Conservation (phyloP, 2,888 invertebrate species). For the Priapulus caudatus region DNA sequence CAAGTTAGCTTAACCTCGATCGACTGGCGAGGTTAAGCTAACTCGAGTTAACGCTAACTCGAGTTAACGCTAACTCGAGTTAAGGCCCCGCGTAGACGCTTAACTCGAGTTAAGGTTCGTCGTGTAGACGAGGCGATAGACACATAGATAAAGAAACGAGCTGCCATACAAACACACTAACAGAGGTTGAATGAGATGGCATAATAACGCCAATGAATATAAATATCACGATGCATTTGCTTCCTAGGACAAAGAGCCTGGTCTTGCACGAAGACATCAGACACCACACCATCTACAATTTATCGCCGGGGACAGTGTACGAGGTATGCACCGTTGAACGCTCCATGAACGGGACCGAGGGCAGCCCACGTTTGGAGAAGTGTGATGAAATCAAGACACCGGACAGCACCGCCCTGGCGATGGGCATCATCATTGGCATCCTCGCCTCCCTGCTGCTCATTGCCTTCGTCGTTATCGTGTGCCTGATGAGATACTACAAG, state of each 20-base stretch:
- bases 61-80: too few relatives aligned
- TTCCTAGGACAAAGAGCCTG: background rate
- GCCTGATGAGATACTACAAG: background rate
- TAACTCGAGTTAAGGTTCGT: too few relatives aligned
- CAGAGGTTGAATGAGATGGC: too few relatives aligned
- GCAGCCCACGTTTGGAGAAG: slow-evolving; percentile 3
- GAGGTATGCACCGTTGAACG: background rate
- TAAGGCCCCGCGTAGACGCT: too few relatives aligned
- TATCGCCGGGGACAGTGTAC: background rate
- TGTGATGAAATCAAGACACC: background rate
- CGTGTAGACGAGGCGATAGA: too few relatives aligned
- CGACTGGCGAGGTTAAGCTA: too few relatives aligned
- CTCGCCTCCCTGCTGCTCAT: background rate
- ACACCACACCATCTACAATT: background rate
- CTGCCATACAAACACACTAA: too few relatives aligned
- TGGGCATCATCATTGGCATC: background rate
- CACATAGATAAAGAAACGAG: too few relatives aligned
- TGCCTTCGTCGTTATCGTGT: background rate
- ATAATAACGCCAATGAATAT: too few relatives aligned
- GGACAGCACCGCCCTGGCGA: background rate
- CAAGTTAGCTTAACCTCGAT: too few relatives aligned
- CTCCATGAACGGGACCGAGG: background rate
- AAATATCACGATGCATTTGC: too few relatives aligned
- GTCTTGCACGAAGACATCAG: background rate
- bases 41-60: too few relatives aligned